Evolutionary conservation across 2,113 vertebrate species (phyloP), one percentile per base, ranked within the genome.

Genomic region (Tychaedon coryphoeus): DNA sequence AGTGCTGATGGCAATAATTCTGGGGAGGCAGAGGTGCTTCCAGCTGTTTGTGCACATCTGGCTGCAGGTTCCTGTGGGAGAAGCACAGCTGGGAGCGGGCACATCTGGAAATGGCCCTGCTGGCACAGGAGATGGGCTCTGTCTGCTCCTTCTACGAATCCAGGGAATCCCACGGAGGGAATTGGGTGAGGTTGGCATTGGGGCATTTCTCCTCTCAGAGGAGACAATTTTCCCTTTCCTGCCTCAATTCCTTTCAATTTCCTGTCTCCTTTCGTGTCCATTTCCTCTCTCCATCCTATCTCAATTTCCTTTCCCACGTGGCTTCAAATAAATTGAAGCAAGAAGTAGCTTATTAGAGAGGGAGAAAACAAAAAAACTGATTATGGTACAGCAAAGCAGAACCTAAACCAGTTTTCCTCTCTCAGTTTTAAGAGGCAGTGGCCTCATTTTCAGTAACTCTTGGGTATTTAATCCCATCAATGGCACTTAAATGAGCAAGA

Each of bases 71-170:
- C 33, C 75, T 96, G 42, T 69, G 26, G 96, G 50, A 97, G 91
- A 96, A 90, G 57, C 97, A 97, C 5, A 92, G 94, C 65, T 87
- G 92, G 43, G 94, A 97, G 43, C 14, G 85, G 64, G 90, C 95
- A 66, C 88, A 92, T 2, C 86, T 96, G 80, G 95, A 97, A 22
- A 10, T 75, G 24, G 47, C 93, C 13, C 50, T 97, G 36, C 4
- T 97, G 73, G 56, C 14, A 0, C 95, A 91, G 12, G 96, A 97
- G 87, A 90, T 93, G 43, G 76, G 50, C 25, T 4, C 88, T 22
- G 73, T 97, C 40, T 92, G 82, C 50, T 51, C 50, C 50, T 51
- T 51, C 25, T 26, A 10, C 8, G 5, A 51, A 2, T 51, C 14
- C 50, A 9, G 14, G 48, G 48, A 50, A 14, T 14, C 4, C 23